Base-by-base conservation (phyloP, 2,113 vertebrate species). In the Ageneiosus marmoratus region DNA sequence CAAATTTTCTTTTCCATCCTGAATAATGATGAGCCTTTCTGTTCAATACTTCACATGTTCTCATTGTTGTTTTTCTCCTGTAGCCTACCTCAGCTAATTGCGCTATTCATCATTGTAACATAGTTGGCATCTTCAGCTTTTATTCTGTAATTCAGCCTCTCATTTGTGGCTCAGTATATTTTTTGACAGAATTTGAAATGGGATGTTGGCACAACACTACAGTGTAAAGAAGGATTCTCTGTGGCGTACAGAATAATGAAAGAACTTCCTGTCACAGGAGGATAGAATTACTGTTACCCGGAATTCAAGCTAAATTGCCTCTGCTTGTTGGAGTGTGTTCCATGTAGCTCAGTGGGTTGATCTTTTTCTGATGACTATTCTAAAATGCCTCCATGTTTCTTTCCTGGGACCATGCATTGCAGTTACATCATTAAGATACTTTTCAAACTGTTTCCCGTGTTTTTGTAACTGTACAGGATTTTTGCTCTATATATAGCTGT, bases 101-200 rank as follows among this genome's bases (percentile, higher is more conserved):
- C 46, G 16, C 12, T 8, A 20, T 83, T 55, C 65, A 2, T 74
- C 37, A n/a, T 24, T 46, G 29, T 83, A 44, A 60, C 37, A 48
- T 73, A 46, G 24, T 73, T 34, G 55, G 24, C 32, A n/a, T 77
- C 41, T 32, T 72, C 11, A 56, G 32, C 37, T 63, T 83, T 48
- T 58, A 24, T 48, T 78, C 63, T 56, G 37, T 34, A 48, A 67
- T 65, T 20, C 41, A 20, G 22, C 22, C 16, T 2, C 62, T 84
- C 41, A 37, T 18, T 41, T 74, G 56, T n/a, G n/a, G 22, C 62
- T 79, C 22, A 44, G 56, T n/a, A 65, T 20, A 60, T 85, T 82
- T 80, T 82, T 82, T 82, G 75, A 85, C 41, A 82, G 55, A 34
- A 77, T 77, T 79, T 65, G 58, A 79, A 79, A 51, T 74, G 41